phyloP scores from a whole-genome alignment of 1,140 invertebrate species.

The Stenopsyche tienmushanensis region DNA sequence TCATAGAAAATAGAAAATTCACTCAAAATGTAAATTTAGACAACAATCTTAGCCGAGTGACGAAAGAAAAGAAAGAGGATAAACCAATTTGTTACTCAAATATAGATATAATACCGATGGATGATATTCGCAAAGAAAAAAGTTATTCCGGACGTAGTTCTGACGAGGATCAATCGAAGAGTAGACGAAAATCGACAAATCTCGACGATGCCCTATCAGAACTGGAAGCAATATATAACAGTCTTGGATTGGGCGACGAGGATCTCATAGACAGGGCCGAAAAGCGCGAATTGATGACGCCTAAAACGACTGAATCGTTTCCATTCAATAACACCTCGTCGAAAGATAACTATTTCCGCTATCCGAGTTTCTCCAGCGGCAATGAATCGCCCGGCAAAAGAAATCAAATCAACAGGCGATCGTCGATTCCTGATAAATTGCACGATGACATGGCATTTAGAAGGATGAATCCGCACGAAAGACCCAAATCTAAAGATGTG shows the following conservation, averaged over 20 bases:
- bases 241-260: slow-evolving; percentile 76
- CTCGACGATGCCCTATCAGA: slow-evolving; percentile 85
- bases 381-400: slow-evolving; percentile 3
- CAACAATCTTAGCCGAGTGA: neutral
- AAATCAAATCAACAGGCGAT: slow-evolving; percentile 42
- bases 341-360: slow-evolving; percentile 40
- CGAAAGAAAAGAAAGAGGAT: slow-evolving; percentile 26
- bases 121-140: slow-evolving; percentile 30
- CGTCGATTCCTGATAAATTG: slow-evolving; percentile 61
- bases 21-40: slow-evolving; percentile 11
- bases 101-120: slow-evolving; percentile 39
- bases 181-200: slow-evolving; percentile 67
- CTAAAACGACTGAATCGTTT: slow-evolving; percentile 34
- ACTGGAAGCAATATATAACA: slow-evolving; percentile 87
- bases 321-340: slow-evolving; percentile 20
- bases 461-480: slow-evolving; percentile 63
- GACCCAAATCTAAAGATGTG: slow-evolving; percentile 56
- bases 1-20: neutral
- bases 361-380: slow-evolving; percentile 18
- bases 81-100: slow-evolving; percentile 40
- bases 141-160: slow-evolving; percentile 42
- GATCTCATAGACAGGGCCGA: slow-evolving; percentile 77
- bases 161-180: slow-evolving; percentile 52
- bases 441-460: slow-evolving; percentile 81
- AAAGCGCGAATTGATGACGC: slow-evolving; percentile 67